Conservation (phyloP, 1,140 invertebrate genomes). For the Aphaenogaster floridana region DNA sequence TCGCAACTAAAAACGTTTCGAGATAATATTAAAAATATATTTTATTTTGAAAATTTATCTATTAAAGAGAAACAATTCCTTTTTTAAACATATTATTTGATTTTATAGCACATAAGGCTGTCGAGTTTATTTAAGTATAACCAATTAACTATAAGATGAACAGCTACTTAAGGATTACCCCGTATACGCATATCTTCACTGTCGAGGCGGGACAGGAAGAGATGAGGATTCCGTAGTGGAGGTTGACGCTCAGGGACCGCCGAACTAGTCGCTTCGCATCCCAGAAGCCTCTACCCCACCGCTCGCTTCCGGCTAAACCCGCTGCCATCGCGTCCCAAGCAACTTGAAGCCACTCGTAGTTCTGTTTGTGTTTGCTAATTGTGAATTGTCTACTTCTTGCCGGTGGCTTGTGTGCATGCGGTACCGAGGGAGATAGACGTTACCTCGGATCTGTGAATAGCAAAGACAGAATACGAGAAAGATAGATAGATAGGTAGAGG, state of each 20-base stretch:
- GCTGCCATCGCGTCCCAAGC: constrained; percentile 77
- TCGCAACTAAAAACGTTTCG: neutral
- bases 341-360: constrained; percentile 84
- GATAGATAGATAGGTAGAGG: neutral
- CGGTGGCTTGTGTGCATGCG: constrained; percentile 68
- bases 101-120: neutral
- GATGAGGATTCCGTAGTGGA: constrained; percentile 73
- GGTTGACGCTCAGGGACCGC: constrained; percentile 78
- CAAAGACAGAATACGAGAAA: neutral
- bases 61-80: neutral
- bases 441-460: constrained; percentile 37
- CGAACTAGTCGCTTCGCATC: constrained; percentile 75
- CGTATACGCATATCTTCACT: constrained; percentile 66
- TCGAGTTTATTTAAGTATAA: neutral
- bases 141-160: neutral
- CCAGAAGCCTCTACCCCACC: constrained; percentile 76
- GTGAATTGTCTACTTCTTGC: constrained; percentile 87
- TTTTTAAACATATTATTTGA: neutral
- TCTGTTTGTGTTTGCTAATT: constrained; percentile 87
- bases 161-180: constrained; percentile 29
- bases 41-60: neutral
- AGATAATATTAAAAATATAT: neutral
- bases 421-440: constrained; percentile 23
- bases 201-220: constrained; percentile 61
- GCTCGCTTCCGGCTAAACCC: constrained; percentile 78